Base-by-base conservation (phyloP, 2,888 invertebrate species). In the Tipula confusa region DNA sequence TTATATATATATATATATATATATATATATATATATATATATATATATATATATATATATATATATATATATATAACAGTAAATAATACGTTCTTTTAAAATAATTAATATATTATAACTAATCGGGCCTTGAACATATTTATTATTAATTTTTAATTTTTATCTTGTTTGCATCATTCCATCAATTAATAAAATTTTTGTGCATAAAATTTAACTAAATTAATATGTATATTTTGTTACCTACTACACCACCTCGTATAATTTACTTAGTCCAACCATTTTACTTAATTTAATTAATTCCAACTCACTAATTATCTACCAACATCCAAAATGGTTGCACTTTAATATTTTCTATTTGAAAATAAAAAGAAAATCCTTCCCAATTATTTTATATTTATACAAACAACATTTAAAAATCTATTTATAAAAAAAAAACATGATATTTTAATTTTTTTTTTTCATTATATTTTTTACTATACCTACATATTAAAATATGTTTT, bases 41-140 rank as follows among this genome's bases (percentile, higher is more conserved):
- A n/a, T n/a, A n/a, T n/a, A n/a, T n/a, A n/a, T n/a, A n/a, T n/a
- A n/a, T n/a, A n/a, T n/a, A n/a, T n/a, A n/a, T n/a, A n/a, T n/a
- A n/a, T n/a, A n/a, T n/a, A n/a, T n/a, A n/a, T n/a, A n/a, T n/a
- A n/a, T n/a, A n/a, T n/a, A n/a, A n/a, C 64, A n/a, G 24, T 24
- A 64, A 64, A 7, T 64, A 64, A 64, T 24, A 64, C 24, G 18
- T 64, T 64, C 0, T 64, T 64, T 64, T 64, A 24, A 64, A 24
- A 64, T 64, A 11, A 64, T 64, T 64, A 24, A 64, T 64, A n/a
- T n/a, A 64, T 64, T 64, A 64, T 24, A 64, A 64, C 24, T 64
- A 64, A 64, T 64, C 64, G 18, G 64, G 64, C 64, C 64, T 64
- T 64, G 64, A 64, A 64, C 24, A 64, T 64, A 64, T 64, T 33